phyloP scores from a whole-genome alignment of 1,140 invertebrate species.

The Meteorus sp. region DNA sequence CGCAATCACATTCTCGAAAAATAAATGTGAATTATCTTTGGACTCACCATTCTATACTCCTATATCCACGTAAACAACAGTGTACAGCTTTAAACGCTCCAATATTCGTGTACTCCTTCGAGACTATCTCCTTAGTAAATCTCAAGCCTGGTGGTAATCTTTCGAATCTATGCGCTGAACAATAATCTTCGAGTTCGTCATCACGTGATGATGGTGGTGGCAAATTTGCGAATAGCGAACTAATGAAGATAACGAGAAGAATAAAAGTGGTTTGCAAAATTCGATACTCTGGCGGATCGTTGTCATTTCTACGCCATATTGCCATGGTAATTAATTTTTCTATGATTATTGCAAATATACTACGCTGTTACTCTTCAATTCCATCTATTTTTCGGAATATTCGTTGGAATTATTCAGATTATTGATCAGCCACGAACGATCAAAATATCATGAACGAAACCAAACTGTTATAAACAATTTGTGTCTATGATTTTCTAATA shows the following conservation, averaged over 20 bases:
- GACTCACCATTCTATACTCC: conserved; percentile 78
- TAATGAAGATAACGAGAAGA: conserved; percentile 5
- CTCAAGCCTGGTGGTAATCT: conserved; percentile 57
- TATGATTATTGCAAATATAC: too few species aligned
- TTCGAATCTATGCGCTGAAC: conserved; percentile 50
- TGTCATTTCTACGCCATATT: too few species aligned
- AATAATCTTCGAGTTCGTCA: conserved; percentile 54
- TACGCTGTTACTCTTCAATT: too few species aligned
- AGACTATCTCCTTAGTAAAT: conserved; percentile 71
- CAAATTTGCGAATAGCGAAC: conserved; percentile 18
- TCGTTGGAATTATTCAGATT: too few species aligned
- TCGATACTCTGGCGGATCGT: background rate
- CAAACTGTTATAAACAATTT: too few species aligned
- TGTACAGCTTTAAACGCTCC: conserved; percentile 73
- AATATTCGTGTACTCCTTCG: conserved; percentile 67
- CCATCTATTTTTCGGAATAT: too few species aligned
- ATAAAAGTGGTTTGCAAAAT: background rate
- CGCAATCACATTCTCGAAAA: too few species aligned
- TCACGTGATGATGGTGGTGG: conserved; percentile 29
- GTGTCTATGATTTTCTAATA: too few species aligned
- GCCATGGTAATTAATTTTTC: too few species aligned
- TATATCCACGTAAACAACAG: conserved; percentile 73
- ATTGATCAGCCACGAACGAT: too few species aligned
- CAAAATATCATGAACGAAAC: too few species aligned
- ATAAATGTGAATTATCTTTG: too few species aligned